Conservation (phyloP, 2,888 invertebrate species). For the Pammene fasciana region DNA sequence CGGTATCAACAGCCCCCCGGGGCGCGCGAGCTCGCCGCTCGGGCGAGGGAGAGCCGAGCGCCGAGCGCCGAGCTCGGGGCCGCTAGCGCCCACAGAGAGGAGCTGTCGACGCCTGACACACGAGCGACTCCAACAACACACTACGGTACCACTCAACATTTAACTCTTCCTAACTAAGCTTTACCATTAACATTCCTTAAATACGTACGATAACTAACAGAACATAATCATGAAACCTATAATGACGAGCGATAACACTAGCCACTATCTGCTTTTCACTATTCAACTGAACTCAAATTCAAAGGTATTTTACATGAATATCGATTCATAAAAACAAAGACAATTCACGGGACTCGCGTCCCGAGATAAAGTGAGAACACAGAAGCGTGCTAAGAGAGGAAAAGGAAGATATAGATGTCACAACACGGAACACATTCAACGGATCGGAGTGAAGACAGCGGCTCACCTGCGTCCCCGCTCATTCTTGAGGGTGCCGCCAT, state of each 20-base stretch:
- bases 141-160: conserved; percentile 83
- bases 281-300: conserved; percentile 81
- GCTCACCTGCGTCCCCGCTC: conserved; percentile 99
- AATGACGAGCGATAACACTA: conserved; percentile 82
- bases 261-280: conserved; percentile 83
- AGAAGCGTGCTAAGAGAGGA: conserved; percentile 85
- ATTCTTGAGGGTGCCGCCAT: conserved; percentile 99
- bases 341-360: conserved; percentile 80
- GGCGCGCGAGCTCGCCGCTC: conserved; percentile 45
- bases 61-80: conserved; percentile 41
- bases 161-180: conserved; percentile 80
- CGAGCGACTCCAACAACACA: conserved; percentile 77
- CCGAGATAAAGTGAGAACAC: conserved; percentile 83
- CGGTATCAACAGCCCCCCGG: conserved; percentile 51
- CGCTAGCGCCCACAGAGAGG: conserved; percentile 60
- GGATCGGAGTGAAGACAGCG: conserved; percentile 84
- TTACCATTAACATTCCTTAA: conserved; percentile 79
- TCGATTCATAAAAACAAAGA: conserved; percentile 81
- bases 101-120: conserved; percentile 72
- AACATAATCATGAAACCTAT: conserved; percentile 82
- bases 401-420: conserved; percentile 82
- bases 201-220: conserved; percentile 80
- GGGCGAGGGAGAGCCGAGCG: conserved; percentile 50
- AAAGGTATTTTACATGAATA: conserved; percentile 81
- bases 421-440: conserved; percentile 85